Base-by-base conservation (phyloP, 2,888 invertebrate genomes). In the Eupithecia pulchellata region DNA sequence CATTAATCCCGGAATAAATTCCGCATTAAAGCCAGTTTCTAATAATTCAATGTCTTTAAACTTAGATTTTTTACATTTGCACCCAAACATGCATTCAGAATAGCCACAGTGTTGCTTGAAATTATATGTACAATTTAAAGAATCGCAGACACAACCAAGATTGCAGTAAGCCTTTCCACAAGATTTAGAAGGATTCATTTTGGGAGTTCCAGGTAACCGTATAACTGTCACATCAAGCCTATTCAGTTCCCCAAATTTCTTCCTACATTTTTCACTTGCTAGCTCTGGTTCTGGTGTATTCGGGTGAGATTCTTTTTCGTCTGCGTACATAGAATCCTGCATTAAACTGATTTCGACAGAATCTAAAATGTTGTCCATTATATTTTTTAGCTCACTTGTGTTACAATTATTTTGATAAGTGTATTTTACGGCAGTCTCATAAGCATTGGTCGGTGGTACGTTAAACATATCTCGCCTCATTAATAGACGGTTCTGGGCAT, bases 221-320 rank as follows among this genome's bases (percentile, higher is more conserved):
- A 97, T 96, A 39, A 96, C 95, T 72, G 96, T 96, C 11, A 96
- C 96, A 87, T 95, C 96, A 47, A 97, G 91, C 75, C 96, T 92
- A 68, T 91, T 93, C 72, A 97, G 85, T 87, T 96, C 96, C 74
- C 83, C 77, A 80, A 82, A 86, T 79, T 83, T 90, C 75, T 84
- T 89, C 84, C 89, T 92, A 42, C 68, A 60, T 83, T 91, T 91
- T 30, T 93, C 78, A 68, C 85, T 82, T 62, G 71, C 68, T 55
- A 64, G 29, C 25, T 62, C 64, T 29, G 67, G 25, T 29, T 64
- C 64, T 29, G 25, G 8, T 57, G 74, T 71, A 75, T 79, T 82
- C 75, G 91, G 89, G 75, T 90, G 84, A 67, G 86, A 82, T 60
- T 94, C 85, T 36, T 89, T 84, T 71, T 84, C 81, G 58, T 76